phyloP scores from a whole-genome alignment of 2,888 invertebrate species.

The Nomada ferruginata region DNA sequence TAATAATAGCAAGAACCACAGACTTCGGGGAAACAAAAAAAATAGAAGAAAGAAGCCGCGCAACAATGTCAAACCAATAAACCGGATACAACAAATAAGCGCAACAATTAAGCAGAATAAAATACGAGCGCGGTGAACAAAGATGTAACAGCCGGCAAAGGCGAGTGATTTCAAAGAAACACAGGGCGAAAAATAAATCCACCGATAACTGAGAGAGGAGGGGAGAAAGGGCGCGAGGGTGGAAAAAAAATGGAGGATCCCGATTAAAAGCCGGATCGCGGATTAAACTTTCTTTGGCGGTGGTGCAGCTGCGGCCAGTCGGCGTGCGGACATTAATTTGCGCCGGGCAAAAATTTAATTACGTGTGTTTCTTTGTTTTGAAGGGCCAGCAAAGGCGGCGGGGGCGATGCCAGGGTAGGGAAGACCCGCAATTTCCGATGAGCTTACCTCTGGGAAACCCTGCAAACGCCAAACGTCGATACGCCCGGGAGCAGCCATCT shows the following conservation, averaged over 20 bases:
- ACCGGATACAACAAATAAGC: no score
- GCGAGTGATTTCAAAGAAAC: not conserved
- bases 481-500: constrained; percentile 81
- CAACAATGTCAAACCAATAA: no score
- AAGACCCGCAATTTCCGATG: constrained; percentile 84
- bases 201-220: no score
- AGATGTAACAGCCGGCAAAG: not conserved
- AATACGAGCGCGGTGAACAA: not conserved
- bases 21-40: not conserved
- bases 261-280: constrained; percentile 52
- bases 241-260: not conserved
- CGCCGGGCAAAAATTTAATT: constrained; percentile 79
- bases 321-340: constrained; percentile 72
- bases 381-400: constrained; percentile 73
- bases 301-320: constrained; percentile 37
- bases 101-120: not conserved
- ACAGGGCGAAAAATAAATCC: not conserved
- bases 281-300: constrained; percentile 54
- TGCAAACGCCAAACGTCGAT: constrained; percentile 84
- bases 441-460: constrained; percentile 84
- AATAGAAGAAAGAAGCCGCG: not conserved
- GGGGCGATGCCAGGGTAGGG: constrained; percentile 82
- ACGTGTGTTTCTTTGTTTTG: constrained; percentile 82
- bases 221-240: not conserved
- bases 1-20: no score